Conservation (phyloP, 2,888 invertebrate genomes). For the Blastobasis adustella region DNA sequence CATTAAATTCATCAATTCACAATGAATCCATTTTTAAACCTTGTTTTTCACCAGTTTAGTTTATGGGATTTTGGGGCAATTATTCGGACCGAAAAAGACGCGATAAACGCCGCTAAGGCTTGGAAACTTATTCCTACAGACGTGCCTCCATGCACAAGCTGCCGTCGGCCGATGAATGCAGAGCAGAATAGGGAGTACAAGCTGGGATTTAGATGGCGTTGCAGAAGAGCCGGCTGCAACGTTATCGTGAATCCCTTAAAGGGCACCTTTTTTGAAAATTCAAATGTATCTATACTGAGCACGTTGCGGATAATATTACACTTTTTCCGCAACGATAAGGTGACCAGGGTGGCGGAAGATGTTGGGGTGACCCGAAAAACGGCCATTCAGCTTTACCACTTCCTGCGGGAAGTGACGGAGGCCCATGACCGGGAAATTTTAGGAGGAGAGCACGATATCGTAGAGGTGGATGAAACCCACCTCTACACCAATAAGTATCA, state of each 20-base stretch:
- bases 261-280: neutral
- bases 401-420: neutral
- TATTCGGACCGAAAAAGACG: neutral
- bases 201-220: neutral
- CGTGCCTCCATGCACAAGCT: neutral
- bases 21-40: no score
- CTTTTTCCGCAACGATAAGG: neutral
- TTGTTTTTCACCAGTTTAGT: no score
- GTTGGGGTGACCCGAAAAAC: slow-evolving; percentile 1
- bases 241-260: neutral
- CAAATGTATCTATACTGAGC: neutral
- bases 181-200: neutral
- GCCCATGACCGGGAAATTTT: slow-evolving; percentile 1
- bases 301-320: neutral
- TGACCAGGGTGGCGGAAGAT: neutral
- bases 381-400: slow-evolving; percentile 1
- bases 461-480: slow-evolving; percentile 8
- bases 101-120: neutral
- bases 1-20: no score
- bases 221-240: neutral
- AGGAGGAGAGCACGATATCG: slow-evolving; percentile 4
- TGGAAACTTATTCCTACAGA: neutral
- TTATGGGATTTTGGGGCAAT: no score
- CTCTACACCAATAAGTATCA: slow-evolving; percentile 1
- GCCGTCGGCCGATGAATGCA: neutral